Evolutionary conservation across 1,140 invertebrate species (phyloP), one percentile per base, ranked within the genome.

Genomic region (Drosophila leontia): DNA sequence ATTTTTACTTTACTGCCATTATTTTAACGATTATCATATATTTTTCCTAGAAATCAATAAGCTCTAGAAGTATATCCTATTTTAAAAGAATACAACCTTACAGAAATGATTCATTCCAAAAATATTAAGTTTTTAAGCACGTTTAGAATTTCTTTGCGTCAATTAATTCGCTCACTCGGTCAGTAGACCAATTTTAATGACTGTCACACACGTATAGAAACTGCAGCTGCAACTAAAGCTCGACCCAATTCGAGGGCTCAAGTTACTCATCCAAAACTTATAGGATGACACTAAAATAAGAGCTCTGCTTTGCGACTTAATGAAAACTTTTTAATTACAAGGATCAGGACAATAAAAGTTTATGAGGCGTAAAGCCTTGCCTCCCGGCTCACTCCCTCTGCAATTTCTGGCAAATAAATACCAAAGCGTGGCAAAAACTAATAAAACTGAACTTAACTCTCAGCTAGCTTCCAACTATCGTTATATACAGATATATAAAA

Each of bases 341-440:
- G 72, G 68, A 84, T 88, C 84, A 84, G 68, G 68, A 80, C 84
- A 90, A 88, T 88, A 84, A 88, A 90, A 88, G 72, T 88, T 88
- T 88, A 84, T 84, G 76, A 75, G 76, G 84, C 85, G 69, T 53
- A 88, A 77, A 83, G 75, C 82, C 34, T 26, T 26, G 12, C 4
- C 55, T 12, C 6, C 11, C 15, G 11, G 13, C 47, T 34, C 19
- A 8, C 37, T 7, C 35, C 8, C 48, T 35, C 26, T 19, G 42
- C 37, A 57, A 55, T 76, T 51, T 67, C 39, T 53, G 26, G 23
- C 72, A 80, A 80, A 78, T 67, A 74, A 50, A 81, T 71, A 71
- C 47, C 42, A 70, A 55, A 75, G 67, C 74, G 63, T 69, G 64
- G 45, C 51, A 64, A 64, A 78, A 80, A 83, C 76, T 88, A 84